A percentile compares a stretch with the other conserved stretches of the same genome.
These are phyloP conservation scores for Taenaris catops DNA, from an alignment of 2,888 invertebrate species.

Conservation along the genomic window DNA sequence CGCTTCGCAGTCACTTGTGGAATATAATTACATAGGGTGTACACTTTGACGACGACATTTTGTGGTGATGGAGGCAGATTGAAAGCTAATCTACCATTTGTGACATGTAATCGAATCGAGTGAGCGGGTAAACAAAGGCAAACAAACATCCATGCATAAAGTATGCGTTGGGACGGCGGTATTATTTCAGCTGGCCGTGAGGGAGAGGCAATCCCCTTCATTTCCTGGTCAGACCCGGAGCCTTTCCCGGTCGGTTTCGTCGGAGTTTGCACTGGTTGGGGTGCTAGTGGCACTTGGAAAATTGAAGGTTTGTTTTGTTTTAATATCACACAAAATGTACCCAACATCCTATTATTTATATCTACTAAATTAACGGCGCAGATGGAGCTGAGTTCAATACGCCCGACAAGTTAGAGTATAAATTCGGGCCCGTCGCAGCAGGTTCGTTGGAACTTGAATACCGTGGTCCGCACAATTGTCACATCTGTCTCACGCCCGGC, in stretches of 20 bases:
- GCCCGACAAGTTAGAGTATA: constrained; percentile 79
- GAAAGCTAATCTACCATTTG: no score
- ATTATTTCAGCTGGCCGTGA: constrained; percentile 86
- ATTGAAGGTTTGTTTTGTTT: constrained; percentile 82
- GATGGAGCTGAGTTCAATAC: constrained; percentile 78
- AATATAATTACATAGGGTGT: no score
- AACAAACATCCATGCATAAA: no score
- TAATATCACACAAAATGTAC: constrained; percentile 57
- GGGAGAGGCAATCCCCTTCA: constrained; percentile 85
- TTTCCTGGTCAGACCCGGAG: constrained; percentile 85
- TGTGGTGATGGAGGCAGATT: no score
- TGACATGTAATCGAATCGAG: no score
- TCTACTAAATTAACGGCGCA: constrained; percentile 50
- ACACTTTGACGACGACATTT: no score
- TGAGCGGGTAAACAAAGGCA: no score
- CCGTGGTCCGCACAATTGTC: constrained; percentile 82
- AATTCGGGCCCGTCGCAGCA: constrained; percentile 74
- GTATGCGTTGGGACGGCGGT: constrained; percentile 87
- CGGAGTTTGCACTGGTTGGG: constrained; percentile 93
- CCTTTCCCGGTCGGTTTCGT: constrained; percentile 86
- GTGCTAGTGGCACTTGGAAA: constrained; percentile 89
- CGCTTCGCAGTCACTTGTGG: no score
- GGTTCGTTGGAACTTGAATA: constrained; percentile 79
- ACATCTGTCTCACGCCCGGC: constrained; percentile 78
- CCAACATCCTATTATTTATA: constrained; percentile 54